These are phyloP conservation scores for Steatornis caripensis DNA, from an alignment of 2,113 vertebrate genomes.

Conservation along the genomic window DNA sequence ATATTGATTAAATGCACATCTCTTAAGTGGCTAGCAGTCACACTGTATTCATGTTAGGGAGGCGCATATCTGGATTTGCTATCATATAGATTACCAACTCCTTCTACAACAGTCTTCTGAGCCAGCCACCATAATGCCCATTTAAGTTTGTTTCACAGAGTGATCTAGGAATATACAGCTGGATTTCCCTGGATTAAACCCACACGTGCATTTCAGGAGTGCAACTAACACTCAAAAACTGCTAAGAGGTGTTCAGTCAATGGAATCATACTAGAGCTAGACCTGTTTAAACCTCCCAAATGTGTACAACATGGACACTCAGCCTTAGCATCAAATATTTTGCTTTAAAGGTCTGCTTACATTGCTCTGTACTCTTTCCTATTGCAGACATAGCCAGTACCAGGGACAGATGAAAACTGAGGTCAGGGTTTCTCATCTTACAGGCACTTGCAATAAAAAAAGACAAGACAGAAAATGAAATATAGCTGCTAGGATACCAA, in stretches of 20 bases:
- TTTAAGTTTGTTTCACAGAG: not conserved
- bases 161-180: not conserved
- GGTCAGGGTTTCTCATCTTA: not conserved
- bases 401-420: not conserved
- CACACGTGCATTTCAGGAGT: accelerated
- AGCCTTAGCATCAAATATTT: not conserved
- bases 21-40: not conserved
- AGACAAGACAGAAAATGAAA: not conserved
- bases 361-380: not conserved
- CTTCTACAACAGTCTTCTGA: not conserved
- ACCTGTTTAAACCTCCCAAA: not conserved
- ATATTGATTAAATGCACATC: not conserved
- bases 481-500: not conserved
- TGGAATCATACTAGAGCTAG: not conserved
- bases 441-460: not conserved
- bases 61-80: not conserved
- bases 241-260: not conserved
- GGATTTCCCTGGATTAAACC: not conserved
- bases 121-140: not conserved
- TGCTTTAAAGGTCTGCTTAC: not conserved
- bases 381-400: not conserved
- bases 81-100: not conserved
- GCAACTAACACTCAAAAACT: not conserved
- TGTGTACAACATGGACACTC: not conserved
- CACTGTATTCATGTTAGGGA: not conserved